These are phyloP conservation scores for Chrysotoxum bicinctum DNA, from an alignment of 2,888 invertebrate genomes.

Conservation along the genomic window DNA sequence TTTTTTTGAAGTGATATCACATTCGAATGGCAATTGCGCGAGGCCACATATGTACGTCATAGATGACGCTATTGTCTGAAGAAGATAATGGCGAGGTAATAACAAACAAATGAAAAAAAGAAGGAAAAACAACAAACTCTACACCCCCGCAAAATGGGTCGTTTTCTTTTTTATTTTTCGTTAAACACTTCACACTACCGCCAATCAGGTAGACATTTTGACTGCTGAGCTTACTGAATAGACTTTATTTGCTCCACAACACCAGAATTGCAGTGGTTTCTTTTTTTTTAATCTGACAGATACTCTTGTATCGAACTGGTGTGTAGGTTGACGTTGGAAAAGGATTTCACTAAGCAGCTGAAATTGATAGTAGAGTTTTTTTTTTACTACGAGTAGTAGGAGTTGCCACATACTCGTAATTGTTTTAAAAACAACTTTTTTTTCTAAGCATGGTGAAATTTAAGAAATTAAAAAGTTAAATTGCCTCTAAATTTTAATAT, in stretches of 20 bases:
- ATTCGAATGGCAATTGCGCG: conserved; percentile 22
- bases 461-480: conserved; percentile 49
- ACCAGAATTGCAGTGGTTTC: conserved; percentile 6
- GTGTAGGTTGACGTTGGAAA: conserved; percentile 5
- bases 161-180: not conserved
- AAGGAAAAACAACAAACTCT: conserved; percentile 6
- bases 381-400: not conserved
- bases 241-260: not conserved
- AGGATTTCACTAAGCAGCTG: not conserved
- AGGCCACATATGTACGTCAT: conserved; percentile 53
- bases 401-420: conserved; percentile 16
- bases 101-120: not conserved
- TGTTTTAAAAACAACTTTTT: not conserved
- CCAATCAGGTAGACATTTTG: conserved; percentile 63
- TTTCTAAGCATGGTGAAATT: not conserved
- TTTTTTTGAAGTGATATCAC: conserved; percentile 29
- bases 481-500: not conserved
- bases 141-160: conserved; percentile 50
- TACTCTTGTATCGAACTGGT: conserved; percentile 5
- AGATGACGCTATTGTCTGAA: conserved; percentile 49
- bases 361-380: not conserved
- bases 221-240: conserved; percentile 29
- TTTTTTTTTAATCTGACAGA: conserved; percentile 18
- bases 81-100: conserved; percentile 52
- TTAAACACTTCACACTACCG: conserved; percentile 42